These are phyloP conservation scores for Aegotheles bennettii DNA, from an alignment of 2,113 vertebrate species.

Conservation along the genomic window DNA sequence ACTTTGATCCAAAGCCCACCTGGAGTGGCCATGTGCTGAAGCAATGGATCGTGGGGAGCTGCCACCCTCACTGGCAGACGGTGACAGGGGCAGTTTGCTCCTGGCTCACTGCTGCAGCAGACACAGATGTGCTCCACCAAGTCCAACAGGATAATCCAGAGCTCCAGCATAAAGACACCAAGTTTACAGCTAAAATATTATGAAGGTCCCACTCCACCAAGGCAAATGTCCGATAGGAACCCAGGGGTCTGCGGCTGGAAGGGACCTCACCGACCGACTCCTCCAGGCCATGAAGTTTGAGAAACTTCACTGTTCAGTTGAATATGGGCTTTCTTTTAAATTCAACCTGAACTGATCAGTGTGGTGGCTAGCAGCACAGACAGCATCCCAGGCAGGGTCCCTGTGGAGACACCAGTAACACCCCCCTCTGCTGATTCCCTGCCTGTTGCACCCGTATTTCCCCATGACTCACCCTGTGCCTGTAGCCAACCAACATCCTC, in stretches of 20 bases:
- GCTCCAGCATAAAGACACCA: background rate
- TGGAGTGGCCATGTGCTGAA: background rate
- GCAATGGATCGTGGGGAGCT: fast-evolving
- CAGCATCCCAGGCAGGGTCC: background rate
- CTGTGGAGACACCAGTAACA: background rate
- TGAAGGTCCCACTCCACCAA: background rate
- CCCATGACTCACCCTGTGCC: fast-evolving
- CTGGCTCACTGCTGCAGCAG: background rate
- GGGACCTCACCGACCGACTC: fast-evolving
- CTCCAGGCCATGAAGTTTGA: background rate
- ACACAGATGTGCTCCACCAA: background rate
- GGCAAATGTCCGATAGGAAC: fast-evolving
- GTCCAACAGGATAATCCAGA: background rate
- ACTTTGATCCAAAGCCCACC: background rate
- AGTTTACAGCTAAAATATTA: background rate
- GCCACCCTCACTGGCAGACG: background rate
- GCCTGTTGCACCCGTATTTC: background rate
- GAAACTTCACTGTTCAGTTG: background rate
- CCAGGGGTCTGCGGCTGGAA: fast-evolving
- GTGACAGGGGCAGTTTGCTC: background rate
- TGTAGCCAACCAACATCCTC: background rate
- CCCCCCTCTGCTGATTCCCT: background rate
- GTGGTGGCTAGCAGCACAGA: background rate
- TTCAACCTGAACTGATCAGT: background rate
- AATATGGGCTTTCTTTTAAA: background rate